Evolutionary conservation across 2,113 vertebrate genomes (phyloP).

Genomic region (Cyanoderma ruficeps): DNA sequence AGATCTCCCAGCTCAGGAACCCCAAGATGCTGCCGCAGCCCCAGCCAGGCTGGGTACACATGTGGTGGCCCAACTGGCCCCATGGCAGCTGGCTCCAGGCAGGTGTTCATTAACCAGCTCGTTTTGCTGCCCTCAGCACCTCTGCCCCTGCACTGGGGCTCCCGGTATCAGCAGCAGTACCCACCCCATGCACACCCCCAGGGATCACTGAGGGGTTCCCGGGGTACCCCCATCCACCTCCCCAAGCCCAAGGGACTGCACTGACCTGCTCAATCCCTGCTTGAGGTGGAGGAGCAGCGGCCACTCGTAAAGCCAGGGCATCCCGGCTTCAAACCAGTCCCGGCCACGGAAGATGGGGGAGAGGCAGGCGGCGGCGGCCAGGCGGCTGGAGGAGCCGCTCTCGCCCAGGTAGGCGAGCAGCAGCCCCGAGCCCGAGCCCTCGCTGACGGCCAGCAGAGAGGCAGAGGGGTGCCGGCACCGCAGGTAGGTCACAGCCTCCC

Average conservation of each 20-base stretch:
- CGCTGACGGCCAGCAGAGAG: slow-evolving; percentile 81
- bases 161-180: background rate
- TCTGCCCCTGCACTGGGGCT: background rate
- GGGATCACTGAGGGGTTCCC: background rate
- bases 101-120: slow-evolving; percentile 52
- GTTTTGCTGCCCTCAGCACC: slow-evolving; percentile 49
- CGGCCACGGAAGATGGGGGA: slow-evolving; percentile 85
- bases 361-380: slow-evolving; percentile 83
- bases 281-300: slow-evolving; percentile 80
- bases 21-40: background rate
- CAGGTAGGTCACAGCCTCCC: slow-evolving; percentile 81
- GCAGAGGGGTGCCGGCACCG: slow-evolving; percentile 77
- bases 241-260: background rate
- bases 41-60: background rate
- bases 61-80: background rate
- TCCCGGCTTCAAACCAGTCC: slow-evolving; percentile 82
- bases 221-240: accelerated
- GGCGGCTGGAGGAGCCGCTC: slow-evolving; percentile 82
- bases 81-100: background rate
- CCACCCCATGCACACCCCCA: accelerated
- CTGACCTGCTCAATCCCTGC: slow-evolving; percentile 83
- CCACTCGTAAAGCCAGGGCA: slow-evolving; percentile 80
- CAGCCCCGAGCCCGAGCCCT: slow-evolving; percentile 85
- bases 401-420: slow-evolving; percentile 88
- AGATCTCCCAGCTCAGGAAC: background rate